Evolutionary conservation across 2,888 invertebrate species (phyloP), one percentile per base, ranked within the genome.

Genomic region (Macrosiphum euphorbiae): DNA sequence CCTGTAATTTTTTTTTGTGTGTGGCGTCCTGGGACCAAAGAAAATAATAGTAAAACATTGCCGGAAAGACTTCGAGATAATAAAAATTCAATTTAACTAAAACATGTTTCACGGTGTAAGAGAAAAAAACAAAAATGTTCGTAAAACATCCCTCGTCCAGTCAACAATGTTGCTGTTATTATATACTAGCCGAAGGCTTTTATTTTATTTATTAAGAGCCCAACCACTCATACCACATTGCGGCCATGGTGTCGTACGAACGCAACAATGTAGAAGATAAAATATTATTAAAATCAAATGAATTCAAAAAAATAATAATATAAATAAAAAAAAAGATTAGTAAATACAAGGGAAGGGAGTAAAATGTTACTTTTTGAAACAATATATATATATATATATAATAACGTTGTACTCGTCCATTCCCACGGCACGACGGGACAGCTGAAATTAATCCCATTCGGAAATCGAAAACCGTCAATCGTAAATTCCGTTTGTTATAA

Each of bases 21-120:
- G 35, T 78, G 35, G 7, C 35, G 20, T 78, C 35, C 35, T 7
- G 35, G 8, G 35, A 35, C 78, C 20, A 78, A 78, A 35, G 28
- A 89, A 28, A 89, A 89, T 61, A 44, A 89, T 61, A 89, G 61
- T 61, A 28, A 52, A 91, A 84, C 24, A 91, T 78, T n/a, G 28
- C 11, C 44, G 35, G 58, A 58, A 91, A 47, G 47, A 91, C 44
- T 47, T 91, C 11, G 0, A 85, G 85, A 86, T 44, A 58, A 91
- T 91, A 86, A 91, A 91, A 86, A 91, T 86, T 58, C 44, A 85
- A 91, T 91, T 91, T 47, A n/a, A 91, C 91, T 85, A 86, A 91
- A 86, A 91, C 86, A 35, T 47, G 91, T 91, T 85, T 20, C 55
- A 24, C 28, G 0, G 20, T 24, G 10, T 41, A 35, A n/a, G 24